Evolutionary conservation across 2,113 vertebrate genomes (phyloP).

Genomic region (Genyomyrus donnyi): DNA sequence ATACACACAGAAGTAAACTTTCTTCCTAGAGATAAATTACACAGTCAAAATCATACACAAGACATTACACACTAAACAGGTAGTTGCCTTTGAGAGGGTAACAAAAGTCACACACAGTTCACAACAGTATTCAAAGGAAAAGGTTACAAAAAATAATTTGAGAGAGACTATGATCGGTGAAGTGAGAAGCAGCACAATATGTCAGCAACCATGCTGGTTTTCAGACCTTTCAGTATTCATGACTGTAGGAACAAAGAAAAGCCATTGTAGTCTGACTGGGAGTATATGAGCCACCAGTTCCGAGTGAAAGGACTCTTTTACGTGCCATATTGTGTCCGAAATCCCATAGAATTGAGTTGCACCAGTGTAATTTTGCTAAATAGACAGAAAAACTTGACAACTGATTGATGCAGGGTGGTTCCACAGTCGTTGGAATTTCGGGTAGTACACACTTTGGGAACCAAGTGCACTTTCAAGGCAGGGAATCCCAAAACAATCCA

Average conservation of each 20-base stretch:
- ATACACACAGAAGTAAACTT: neutral
- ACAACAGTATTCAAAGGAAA: neutral
- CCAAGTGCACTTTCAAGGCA: neutral
- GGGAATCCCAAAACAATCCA: neutral
- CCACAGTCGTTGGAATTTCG: neutral
- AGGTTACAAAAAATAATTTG: neutral
- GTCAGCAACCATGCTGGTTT: constrained; percentile 12
- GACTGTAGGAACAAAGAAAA: neutral
- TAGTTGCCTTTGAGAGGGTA: neutral
- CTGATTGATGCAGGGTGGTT: neutral
- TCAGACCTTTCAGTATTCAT: constrained; percentile 12
- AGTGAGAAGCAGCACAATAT: neutral
- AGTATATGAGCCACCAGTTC: neutral
- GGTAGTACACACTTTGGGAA: neutral
- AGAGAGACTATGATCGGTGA: neutral
- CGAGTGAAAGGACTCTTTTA: neutral
- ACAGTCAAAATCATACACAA: neutral
- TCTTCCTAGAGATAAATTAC: neutral
- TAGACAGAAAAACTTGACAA: neutral
- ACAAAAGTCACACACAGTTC: neutral
- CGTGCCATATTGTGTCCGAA: neutral
- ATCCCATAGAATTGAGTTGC: neutral
- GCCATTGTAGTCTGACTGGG: neutral
- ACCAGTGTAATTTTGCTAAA: neutral
- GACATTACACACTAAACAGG: neutral